Conservation (phyloP, 1,140 invertebrate species). For the Drosophila paulistorum region DNA sequence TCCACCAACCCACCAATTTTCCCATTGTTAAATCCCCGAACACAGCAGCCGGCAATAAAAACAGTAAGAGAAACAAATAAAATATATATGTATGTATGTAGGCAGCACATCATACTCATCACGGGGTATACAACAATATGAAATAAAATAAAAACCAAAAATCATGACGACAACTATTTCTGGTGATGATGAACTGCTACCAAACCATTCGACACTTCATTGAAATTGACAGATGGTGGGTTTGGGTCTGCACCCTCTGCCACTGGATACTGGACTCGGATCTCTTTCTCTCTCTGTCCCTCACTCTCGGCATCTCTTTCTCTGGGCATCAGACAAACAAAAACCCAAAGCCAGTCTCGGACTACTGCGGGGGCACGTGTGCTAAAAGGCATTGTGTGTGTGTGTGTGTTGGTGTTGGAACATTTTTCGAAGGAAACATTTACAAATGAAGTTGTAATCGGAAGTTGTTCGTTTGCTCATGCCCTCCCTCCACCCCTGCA, state of each 20-base stretch:
- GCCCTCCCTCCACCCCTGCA: constrained; percentile 18
- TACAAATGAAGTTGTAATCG: constrained; percentile 83
- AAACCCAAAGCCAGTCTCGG: constrained; percentile 25
- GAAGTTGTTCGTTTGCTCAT: constrained; percentile 82
- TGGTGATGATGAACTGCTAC: constrained; percentile 69
- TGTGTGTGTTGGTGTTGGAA: constrained; percentile 43
- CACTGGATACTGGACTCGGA: constrained; percentile 3
- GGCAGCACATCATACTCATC: too few relatives aligned
- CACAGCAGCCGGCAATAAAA: constrained; percentile 74
- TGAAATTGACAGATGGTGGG: constrained; percentile 80
- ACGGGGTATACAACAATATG: constrained; percentile 13
- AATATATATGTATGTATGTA: constrained; percentile 15
- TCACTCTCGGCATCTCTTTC: too few relatives aligned
- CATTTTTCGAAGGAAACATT: constrained; percentile 80
- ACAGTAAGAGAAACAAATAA: constrained; percentile 65
- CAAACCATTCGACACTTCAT: constrained; percentile 72
- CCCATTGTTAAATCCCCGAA: constrained; percentile 44
- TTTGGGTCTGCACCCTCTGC: constrained; percentile 52
- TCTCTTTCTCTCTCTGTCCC: too few relatives aligned
- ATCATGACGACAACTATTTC: constrained; percentile 72
- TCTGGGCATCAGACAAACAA: constrained; percentile 10
- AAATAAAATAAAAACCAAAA: constrained; percentile 39
- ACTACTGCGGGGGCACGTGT: constrained; percentile 42
- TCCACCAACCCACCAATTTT: constrained; percentile 5
- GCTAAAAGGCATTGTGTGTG: constrained; percentile 58